These are phyloP conservation scores for Pangasianodon gigas DNA, from an alignment of 2,113 vertebrate species.

Conservation along the genomic window DNA sequence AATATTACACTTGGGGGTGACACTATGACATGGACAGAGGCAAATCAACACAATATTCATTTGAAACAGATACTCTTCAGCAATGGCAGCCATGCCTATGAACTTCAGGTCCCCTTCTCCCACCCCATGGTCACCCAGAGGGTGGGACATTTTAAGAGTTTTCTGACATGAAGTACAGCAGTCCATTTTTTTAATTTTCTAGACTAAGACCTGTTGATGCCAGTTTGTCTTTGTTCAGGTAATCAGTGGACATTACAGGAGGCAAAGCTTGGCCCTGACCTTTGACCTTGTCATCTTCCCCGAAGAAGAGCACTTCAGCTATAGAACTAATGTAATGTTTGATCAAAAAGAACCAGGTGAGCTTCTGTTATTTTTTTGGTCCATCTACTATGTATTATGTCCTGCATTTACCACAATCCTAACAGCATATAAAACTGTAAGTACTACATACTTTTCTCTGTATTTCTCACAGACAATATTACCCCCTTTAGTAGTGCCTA, in stretches of 20 bases:
- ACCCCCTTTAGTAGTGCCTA: neutral
- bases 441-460: neutral
- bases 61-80: constrained; percentile 43
- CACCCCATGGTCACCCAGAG: constrained; percentile 57
- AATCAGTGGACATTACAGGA: constrained; percentile 53
- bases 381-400: neutral
- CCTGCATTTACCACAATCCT: neutral
- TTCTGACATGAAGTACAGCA: neutral
- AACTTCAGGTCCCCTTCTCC: constrained; percentile 47
- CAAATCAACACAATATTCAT: constrained; percentile 25
- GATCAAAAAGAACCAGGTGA: constrained; percentile 53
- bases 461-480: neutral
- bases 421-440: neutral
- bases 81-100: constrained; percentile 58
- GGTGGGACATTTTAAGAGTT: constrained; percentile 42
- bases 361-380: neutral
- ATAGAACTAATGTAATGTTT: constrained; percentile 46
- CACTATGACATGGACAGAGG: constrained; percentile 47
- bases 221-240: constrained; percentile 39
- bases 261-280: constrained; percentile 53
- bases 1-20: constrained; percentile 52
- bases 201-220: neutral
- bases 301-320: constrained; percentile 52
- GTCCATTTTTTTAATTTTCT: neutral
- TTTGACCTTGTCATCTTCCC: constrained; percentile 53